Base-by-base conservation (phyloP, 2,888 invertebrate genomes). In the Tenthredo amoena region DNA sequence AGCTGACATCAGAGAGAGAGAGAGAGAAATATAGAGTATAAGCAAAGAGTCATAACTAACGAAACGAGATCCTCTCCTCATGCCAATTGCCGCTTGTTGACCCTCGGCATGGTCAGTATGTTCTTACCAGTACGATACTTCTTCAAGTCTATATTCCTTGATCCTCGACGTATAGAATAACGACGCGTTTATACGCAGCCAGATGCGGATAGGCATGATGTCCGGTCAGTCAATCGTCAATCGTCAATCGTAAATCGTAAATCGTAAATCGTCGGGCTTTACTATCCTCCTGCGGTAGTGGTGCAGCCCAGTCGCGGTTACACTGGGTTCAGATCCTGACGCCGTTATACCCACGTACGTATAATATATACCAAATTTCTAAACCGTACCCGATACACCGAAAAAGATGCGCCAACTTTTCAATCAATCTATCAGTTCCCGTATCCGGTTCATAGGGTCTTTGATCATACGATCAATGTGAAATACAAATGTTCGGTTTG, bases 1-100 rank as follows among this genome's bases (percentile, higher is more conserved):
- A 68, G 31, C 18, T 68, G 68, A 31, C 10, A 18, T 18, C 34
- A 21, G 9, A 62, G 10, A 9, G 26, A 26, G 10, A 62, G 5
- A 34, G 31, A 15, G 5, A 26, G 34, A 9, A 34, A 40, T 37
- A 40, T 43, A 47, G 15, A 47, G 47, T 47, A 47, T 7, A 43
- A 31, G 26, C n/a, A 21, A 26, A 26, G 34, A 71, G 74, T 43
- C 40, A 40, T 74, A 74, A 43, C 47, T 77, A 74, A 74, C 43
- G 21, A 40, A 37, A 21, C 40, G 72, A n/a, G 72, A 74, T 74
- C 72, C 21, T 43, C 68, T 34, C 34, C 68, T 68, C 31, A 74
- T 74, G 43, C 72, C 72, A 74, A 74, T 74, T 74, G 72, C 72
- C 72, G 72, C 72, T 74, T 43, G 72, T 74, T 72, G 72, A 74